Percentiles rank a stretch among this genome's conserved stretches.
phyloP scores from a whole-genome alignment of 2,113 vertebrate species.

The Corythaeola cristata region DNA sequence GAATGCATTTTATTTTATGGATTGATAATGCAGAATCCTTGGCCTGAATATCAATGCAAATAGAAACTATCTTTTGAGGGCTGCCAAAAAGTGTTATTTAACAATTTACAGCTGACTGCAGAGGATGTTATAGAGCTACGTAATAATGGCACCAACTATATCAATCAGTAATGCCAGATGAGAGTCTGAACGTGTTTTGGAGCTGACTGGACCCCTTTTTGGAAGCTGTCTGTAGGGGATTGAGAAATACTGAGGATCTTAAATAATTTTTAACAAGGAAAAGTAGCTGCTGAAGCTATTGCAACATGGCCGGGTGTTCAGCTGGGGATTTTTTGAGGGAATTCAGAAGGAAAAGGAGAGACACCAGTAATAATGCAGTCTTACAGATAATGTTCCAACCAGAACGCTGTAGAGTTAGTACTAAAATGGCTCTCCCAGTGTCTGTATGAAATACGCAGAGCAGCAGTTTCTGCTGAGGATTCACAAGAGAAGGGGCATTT shows the following conservation, averaged over 20 bases:
- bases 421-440: not conserved
- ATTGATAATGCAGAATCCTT: slow-evolving; percentile 42
- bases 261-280: not conserved
- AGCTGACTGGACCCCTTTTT: not conserved
- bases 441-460: not conserved
- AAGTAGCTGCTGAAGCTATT: not conserved
- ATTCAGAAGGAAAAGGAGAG: not conserved
- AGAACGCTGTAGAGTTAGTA: not conserved
- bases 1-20: slow-evolving; percentile 35
- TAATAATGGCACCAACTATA: slow-evolving; percentile 2
- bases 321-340: not conserved
- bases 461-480: not conserved
- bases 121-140: slow-evolving; percentile 28
- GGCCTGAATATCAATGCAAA: slow-evolving; percentile 34
- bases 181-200: not conserved
- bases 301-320: not conserved
- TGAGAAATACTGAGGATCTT: not conserved
- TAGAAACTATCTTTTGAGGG: slow-evolving; percentile 20
- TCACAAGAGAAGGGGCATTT: not conserved
- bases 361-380: not conserved
- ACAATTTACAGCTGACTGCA: slow-evolving; percentile 56
- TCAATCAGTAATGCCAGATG: not conserved
- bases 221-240: not conserved
- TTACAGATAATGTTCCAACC: not conserved
- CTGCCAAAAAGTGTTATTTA: slow-evolving; percentile 61